Evolutionary conservation across 2,113 vertebrate species (phyloP), one percentile per base, ranked within the genome.

Genomic region (Poeciliopsis retropinna): DNA sequence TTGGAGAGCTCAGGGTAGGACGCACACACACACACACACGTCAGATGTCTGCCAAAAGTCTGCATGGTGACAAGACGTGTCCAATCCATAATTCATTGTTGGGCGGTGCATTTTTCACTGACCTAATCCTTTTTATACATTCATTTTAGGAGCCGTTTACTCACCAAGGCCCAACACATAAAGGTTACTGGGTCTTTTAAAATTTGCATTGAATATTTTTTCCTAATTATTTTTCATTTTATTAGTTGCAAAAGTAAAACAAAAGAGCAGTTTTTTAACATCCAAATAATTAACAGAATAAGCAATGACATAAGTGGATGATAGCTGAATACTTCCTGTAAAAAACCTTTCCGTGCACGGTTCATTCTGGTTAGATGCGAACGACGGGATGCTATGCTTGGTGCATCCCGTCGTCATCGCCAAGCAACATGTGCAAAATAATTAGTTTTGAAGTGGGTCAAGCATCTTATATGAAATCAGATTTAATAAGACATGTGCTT

Each of bases 1-100:
- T 99, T 30, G 97, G 98, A 62, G 98, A 99, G 79, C 85, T 99
- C 78, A 95, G 94, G 96, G 98, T 99, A 87, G 67, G n/a, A 47
- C 17, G 1, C 19, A 86, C 47, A 54, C 7, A 10, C 22, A 83
- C 47, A 54, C 22, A 9, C 22, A 86, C 51, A 3, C 15, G 85
- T 89, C 82, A 82, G 76, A 81, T 72, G 82, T 76, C 85, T 80
- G 88, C 90, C 87, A 89, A 88, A 88, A 82, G 75, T 83, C 87
- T 82, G 87, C 78, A 73, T 77, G 82, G 83, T 78, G 75, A 81
- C 87, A 85, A 74, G 84, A 84, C 82, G 79, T 84, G 85, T 84
- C 34, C 77, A 28, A 83, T 92, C 84, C 75, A 92, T 89, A 87
- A 90, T 90, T 88, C 76, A 90, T 47, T 17, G 29, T 80, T 76